Evolutionary conservation across 2,113 vertebrate genomes (phyloP).

Genomic region (Erinaceus europaeus): DNA sequence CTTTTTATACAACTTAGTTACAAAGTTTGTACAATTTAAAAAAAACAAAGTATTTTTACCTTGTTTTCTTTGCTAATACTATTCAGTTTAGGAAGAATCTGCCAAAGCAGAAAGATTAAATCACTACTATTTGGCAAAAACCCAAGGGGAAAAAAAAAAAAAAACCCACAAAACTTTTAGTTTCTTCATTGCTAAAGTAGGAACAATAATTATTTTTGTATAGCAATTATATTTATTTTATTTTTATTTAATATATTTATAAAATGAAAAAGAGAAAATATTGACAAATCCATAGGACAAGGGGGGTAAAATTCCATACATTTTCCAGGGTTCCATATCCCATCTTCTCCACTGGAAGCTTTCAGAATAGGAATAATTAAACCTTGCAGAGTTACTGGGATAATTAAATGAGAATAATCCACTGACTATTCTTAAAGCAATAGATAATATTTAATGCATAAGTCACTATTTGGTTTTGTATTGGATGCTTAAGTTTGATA

Average conservation of each 20-base stretch:
- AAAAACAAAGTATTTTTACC: conserved; percentile 16
- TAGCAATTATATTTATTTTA: no score
- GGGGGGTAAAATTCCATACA: no score
- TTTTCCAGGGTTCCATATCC: no score
- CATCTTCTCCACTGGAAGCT: no score
- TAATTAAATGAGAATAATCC: conserved; percentile 17
- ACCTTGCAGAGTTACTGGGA: conserved; percentile 10
- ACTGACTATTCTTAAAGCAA: no score
- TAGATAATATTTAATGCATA: conserved; percentile 18
- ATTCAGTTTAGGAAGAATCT: conserved; percentile 9
- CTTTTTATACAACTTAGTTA: not conserved
- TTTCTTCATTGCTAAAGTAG: conserved; percentile 45
- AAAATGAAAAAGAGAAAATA: no score
- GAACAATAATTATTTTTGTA: no score
- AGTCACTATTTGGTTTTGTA: conserved; percentile 7
- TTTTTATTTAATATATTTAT: no score
- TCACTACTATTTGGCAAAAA: not conserved
- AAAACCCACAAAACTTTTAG: conserved; percentile 44
- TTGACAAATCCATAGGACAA: no score
- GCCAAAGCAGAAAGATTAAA: not conserved
- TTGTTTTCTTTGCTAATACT: conserved; percentile 43
- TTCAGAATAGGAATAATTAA: conserved; percentile 36
- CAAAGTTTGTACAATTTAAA: not conserved
- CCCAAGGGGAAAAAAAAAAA: conserved; percentile 50
- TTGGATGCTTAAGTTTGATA: conserved; percentile 18